A percentile compares a stretch with the other conserved stretches of the same genome.
Evolutionary conservation across 2,113 vertebrate species (phyloP).

Genomic region (Athene cunicularia): DNA sequence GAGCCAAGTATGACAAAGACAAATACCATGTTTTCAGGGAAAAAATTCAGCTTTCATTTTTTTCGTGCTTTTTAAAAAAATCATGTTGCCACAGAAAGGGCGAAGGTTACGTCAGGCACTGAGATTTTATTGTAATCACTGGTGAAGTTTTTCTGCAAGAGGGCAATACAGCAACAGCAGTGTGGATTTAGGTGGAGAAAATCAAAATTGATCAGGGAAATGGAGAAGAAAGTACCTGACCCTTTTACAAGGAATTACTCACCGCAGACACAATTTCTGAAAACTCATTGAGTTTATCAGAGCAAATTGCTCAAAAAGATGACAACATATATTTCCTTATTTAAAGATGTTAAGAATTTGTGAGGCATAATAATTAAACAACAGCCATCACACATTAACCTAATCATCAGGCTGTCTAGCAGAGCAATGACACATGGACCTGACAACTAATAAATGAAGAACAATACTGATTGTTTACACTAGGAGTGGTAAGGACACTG

Average conservation of each 20-base stretch:
- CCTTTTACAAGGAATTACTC: not conserved
- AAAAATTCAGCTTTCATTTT: not conserved
- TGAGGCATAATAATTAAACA: not conserved
- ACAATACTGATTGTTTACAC: not conserved
- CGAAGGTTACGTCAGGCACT: not conserved
- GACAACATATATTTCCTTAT: not conserved
- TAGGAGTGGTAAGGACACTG: not conserved
- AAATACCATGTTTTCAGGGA: not conserved
- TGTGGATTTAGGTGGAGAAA: not conserved
- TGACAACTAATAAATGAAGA: not conserved
- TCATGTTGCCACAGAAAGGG: not conserved
- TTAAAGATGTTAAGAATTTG: not conserved
- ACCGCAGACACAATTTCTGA: not conserved
- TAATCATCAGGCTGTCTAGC: not conserved
- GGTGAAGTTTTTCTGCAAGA: not conserved
- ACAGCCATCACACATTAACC: not conserved
- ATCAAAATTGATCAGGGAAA: not conserved
- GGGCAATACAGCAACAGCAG: not conserved
- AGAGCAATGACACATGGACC: not conserved
- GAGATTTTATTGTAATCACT: not conserved
- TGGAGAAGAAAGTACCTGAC: not conserved
- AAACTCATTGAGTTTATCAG: not conserved
- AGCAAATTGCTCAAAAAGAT: not conserved
- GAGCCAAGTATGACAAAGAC: not conserved
- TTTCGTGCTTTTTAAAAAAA: not conserved